These are phyloP conservation scores for Neosilurus hyrtlii DNA, from an alignment of 2,797 vertebrate genomes.

Conservation along the genomic window DNA sequence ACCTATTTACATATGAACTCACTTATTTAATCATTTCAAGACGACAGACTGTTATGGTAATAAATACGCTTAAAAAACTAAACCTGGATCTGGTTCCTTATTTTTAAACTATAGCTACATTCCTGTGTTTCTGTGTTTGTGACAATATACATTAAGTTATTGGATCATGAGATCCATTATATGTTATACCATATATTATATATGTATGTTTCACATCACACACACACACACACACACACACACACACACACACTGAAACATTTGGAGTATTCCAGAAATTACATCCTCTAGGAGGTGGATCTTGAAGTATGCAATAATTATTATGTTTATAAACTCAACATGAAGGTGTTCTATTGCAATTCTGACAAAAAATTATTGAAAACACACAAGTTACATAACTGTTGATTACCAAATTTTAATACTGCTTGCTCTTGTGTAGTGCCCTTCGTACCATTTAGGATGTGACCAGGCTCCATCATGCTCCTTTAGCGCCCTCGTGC, in stretches of 20 bases:
- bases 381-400: background rate
- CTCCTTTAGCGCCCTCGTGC: slow-evolving; percentile 20
- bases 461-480: background rate
- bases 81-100: background rate
- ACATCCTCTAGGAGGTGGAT: background rate
- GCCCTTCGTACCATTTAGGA: background rate
- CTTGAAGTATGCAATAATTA: background rate
- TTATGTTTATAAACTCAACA: background rate
- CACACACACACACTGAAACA: too few relatives aligned
- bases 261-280: too few relatives aligned
- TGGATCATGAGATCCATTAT: too few relatives aligned
- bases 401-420: background rate
- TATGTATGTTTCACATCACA: too few relatives aligned
- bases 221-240: too few relatives aligned
- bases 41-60: background rate
- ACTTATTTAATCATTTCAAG: background rate
- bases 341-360: background rate
- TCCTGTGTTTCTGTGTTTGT: background rate
- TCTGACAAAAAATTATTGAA: background rate
- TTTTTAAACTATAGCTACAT: background rate
- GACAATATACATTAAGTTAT: too few relatives aligned
- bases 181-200: too few relatives aligned
- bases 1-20: background rate
- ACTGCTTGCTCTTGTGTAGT: background rate
- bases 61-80: background rate